Base-by-base conservation (phyloP, 2,797 vertebrate genomes). In the Girardinus metallicus region DNA sequence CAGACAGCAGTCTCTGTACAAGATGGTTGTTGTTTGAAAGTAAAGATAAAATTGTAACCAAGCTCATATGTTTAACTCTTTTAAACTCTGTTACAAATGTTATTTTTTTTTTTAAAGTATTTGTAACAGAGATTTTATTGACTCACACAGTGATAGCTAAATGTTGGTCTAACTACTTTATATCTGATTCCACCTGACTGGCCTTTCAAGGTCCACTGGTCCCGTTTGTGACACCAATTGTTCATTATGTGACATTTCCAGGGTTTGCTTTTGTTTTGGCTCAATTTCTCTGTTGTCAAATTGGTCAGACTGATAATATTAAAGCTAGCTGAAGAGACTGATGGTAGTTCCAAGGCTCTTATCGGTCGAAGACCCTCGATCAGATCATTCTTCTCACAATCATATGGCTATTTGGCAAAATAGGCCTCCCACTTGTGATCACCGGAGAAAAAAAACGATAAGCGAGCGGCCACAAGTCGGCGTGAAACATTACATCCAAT, bases 391-490 rank as follows among this genome's bases (percentile, higher is more conserved):
- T 60, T 84, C 82, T 83, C 66, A 79, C 78, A 80, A 74, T 15
- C 44, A 88, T 43, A 3, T 70, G 73, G 23, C 57, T 31, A 73
- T 86, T 43, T 87, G 81, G 80, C 62, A 53, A 70, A 80, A 57
- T 75, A 76, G 46, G 41, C 77, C n/a, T 82, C 80, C 79, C 43
- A 75, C 41, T 74, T 75, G 73, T 55, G 74, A 75, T 74, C 51
- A 78, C 64, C 53, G 39, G 41, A 82, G 55, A 57, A 64, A 75
- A 85, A 68, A 75, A 85, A 68, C 26, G 46, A 51, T 72, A 46
- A 80, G 36, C 66, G 77, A 49, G 78, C 78, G 57, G 64, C 55
- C 75, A 57, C 26, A 12, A 84, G 78, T 84, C 74, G 73, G 51
- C 21, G 78, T 60, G 62, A 73, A 73, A 71, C 73, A 34, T 53